Percentiles rank a stretch among this genome's conserved stretches.
Evolutionary conservation across 2,113 vertebrate species (phyloP).

Genomic region (Siniperca knerii): DNA sequence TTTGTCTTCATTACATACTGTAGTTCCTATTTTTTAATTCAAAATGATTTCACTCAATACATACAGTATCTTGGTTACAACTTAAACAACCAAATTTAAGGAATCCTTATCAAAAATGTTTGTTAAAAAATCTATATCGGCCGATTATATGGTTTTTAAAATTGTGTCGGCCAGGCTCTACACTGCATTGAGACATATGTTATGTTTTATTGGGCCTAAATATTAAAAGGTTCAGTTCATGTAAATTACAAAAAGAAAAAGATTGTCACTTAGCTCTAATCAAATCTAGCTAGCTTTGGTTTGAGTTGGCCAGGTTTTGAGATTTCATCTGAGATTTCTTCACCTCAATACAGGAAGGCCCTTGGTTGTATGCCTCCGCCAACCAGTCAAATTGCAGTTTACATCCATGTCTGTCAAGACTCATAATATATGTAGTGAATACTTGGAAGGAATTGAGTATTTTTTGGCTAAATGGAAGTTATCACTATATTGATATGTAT

Average conservation of each 20-base stretch:
- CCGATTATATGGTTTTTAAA: neutral
- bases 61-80: neutral
- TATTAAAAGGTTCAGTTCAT: neutral
- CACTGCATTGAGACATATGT: neutral
- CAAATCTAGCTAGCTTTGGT: neutral
- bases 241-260: neutral
- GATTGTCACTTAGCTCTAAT: neutral
- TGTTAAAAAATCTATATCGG: neutral
- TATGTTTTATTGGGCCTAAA: neutral
- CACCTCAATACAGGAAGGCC: neutral
- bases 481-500: too few relatives aligned
- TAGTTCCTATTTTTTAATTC: neutral
- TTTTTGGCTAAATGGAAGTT: too few relatives aligned
- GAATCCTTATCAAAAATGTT: neutral
- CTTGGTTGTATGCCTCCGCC: too few relatives aligned
- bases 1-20: neutral
- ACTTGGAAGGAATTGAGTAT: too few relatives aligned
- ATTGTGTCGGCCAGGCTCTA: neutral
- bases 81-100: neutral
- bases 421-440: too few relatives aligned
- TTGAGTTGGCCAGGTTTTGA: neutral
- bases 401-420: too few relatives aligned
- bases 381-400: too few relatives aligned
- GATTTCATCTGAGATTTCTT: neutral
- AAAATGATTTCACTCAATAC: neutral